Evolutionary conservation across 2,888 invertebrate species (phyloP).

Genomic region (Athalia cordata): DNA sequence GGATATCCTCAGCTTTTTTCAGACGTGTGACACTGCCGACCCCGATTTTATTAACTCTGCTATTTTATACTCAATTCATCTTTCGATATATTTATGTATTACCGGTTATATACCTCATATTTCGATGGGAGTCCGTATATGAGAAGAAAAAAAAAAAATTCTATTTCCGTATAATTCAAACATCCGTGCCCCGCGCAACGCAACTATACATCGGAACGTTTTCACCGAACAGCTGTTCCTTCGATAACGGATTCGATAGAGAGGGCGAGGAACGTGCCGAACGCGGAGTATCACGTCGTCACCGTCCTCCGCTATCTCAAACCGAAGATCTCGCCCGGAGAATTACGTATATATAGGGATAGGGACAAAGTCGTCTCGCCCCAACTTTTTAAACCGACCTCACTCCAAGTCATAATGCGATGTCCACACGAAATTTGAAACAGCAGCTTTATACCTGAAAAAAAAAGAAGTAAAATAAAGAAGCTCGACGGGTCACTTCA

Average conservation of each 20-base stretch:
- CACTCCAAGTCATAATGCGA: too few species aligned
- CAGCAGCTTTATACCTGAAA: too few species aligned
- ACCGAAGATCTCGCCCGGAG: conserved; percentile 13
- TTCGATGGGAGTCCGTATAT: too few species aligned
- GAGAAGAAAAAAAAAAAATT: conserved; percentile 17
- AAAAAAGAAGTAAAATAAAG: conserved; percentile 29
- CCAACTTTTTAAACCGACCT: not conserved
- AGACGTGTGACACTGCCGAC: not conserved
- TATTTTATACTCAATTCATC: not conserved
- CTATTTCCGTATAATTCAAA: conserved; percentile 26
- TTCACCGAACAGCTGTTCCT: conserved; percentile 36
- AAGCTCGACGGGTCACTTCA: conserved; percentile 62
- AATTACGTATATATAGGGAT: not conserved
- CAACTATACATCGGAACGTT: conserved; percentile 19
- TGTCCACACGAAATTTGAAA: too few species aligned
- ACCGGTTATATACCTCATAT: too few species aligned
- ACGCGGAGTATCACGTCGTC: conserved; percentile 4
- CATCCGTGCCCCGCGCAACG: not conserved
- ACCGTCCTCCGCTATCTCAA: conserved; percentile 8
- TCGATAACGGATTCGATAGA: conserved; percentile 37
- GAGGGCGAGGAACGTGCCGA: conserved; percentile 8
- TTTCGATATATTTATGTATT: conserved; percentile 25
- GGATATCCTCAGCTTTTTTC: not conserved
- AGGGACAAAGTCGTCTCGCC: conserved; percentile 19
- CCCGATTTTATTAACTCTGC: not conserved